Conservation (phyloP, 2,797 vertebrate genomes). For the Acestrorhynchus altus region DNA sequence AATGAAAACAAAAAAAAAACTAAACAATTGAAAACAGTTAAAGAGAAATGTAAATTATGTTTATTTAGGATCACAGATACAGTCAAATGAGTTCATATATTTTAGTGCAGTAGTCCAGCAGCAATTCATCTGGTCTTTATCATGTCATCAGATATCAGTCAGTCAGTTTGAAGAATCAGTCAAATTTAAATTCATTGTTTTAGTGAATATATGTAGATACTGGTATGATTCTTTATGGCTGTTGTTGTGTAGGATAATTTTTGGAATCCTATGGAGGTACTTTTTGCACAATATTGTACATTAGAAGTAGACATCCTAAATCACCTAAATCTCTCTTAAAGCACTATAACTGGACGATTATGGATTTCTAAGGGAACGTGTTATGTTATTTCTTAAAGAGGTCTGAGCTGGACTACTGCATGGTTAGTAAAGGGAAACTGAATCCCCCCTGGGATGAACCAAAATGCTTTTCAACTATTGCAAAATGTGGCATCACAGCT, state of each 20-base stretch:
- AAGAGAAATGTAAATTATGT: too few relatives aligned
- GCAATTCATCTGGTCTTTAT: too few relatives aligned
- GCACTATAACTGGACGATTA: neutral
- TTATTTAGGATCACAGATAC: too few relatives aligned
- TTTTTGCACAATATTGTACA: neutral
- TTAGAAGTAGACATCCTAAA: neutral
- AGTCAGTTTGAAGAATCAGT: too few relatives aligned
- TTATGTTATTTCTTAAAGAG: neutral
- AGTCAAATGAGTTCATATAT: too few relatives aligned
- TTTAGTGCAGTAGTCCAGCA: too few relatives aligned
- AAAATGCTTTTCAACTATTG: slow-evolving; percentile 33
- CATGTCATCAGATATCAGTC: too few relatives aligned
- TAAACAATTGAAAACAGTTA: too few relatives aligned
- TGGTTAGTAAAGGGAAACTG: slow-evolving; percentile 25
- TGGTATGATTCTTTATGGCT: neutral
- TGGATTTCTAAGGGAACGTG: neutral
- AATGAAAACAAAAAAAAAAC: too few relatives aligned
- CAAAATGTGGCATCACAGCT: slow-evolving; percentile 42
- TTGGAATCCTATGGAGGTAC: neutral
- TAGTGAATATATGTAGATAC: too few relatives aligned
- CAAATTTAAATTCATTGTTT: too few relatives aligned
- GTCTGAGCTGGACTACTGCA: slow-evolving; percentile 19
- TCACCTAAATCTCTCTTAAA: neutral
- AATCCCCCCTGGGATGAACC: slow-evolving; percentile 30
- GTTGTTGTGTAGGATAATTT: neutral